Evolutionary conservation across 92 coral and sea anemone species (phyloP).

Genomic region (Porites divaricata): DNA sequence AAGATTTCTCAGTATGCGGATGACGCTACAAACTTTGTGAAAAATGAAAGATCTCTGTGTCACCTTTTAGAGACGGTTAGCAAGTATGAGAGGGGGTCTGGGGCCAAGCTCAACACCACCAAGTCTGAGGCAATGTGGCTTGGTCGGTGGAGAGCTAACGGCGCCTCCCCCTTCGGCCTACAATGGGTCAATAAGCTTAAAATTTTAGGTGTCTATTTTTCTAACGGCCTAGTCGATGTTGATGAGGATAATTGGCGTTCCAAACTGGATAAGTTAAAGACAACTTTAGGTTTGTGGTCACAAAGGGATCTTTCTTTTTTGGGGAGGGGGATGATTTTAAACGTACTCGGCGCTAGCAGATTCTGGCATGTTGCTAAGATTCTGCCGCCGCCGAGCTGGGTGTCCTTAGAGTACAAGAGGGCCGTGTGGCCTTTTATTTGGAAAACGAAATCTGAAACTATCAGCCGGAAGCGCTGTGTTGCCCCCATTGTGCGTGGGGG

Average conservation of each 20-base stretch:
- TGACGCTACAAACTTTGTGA: constrained; percentile 16
- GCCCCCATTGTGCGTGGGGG: background rate
- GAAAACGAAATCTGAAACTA: background rate
- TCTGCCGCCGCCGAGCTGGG: background rate
- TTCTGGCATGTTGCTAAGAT: constrained; percentile 26
- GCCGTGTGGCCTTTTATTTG: background rate
- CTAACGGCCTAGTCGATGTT: background rate
- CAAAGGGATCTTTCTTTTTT: constrained; percentile 10
- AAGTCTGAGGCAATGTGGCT: constrained; percentile 33
- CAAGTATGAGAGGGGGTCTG: background rate
- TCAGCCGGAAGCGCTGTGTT: background rate
- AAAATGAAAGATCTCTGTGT: background rate
- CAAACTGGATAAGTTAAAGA: constrained; percentile 18
- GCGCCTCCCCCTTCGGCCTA: background rate
- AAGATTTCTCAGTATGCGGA: constrained; percentile 16
- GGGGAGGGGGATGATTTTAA: background rate
- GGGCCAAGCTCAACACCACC: constrained; percentile 4
- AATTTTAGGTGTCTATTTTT: constrained; percentile 25
- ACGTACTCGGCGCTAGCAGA: background rate
- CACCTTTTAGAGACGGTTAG: background rate
- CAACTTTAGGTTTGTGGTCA: constrained; percentile 3
- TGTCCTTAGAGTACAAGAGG: background rate
- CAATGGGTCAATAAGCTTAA: constrained; percentile 41
- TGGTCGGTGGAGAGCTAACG: constrained; percentile 1
- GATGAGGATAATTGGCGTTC: constrained; percentile 20